A percentile compares a stretch with the other conserved stretches of the same genome.
Conservation (phyloP, 1,140 invertebrate species). For the Episyrphus balteatus region DNA sequence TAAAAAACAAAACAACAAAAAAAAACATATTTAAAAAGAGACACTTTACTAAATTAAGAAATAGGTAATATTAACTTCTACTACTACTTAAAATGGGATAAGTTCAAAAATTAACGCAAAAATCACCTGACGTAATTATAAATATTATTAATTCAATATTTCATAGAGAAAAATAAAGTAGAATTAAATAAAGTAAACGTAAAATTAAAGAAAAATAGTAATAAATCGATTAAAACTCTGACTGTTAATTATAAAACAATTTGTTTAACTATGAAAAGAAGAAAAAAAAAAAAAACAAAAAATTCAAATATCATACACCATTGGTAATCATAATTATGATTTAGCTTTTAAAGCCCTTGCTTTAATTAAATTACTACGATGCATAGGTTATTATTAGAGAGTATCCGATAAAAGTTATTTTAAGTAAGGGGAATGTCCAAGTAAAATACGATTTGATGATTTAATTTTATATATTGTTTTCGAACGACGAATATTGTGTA, state of each 20-base stretch:
- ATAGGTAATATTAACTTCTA: conserved; percentile 4
- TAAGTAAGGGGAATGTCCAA: too few species aligned
- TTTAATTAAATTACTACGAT: conserved; percentile 5
- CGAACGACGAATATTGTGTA: too few species aligned
- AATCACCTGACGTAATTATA: too few species aligned
- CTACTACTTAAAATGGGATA: neutral
- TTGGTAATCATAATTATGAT: conserved; percentile 22
- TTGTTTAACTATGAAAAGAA: conserved; percentile 15
- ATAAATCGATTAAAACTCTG: conserved; percentile 16
- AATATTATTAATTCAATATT: neutral
- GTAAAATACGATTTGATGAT: too few species aligned
- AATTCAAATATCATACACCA: conserved; percentile 12
- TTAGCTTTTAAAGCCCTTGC: conserved; percentile 21
- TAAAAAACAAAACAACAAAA: conserved; percentile 12
- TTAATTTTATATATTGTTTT: too few species aligned
- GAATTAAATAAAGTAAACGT: conserved; percentile 8
- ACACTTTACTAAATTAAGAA: conserved; percentile 4
- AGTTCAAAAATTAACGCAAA: neutral
- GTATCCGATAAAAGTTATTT: too few species aligned
- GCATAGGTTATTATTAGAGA: conserved; percentile 16
- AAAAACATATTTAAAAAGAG: conserved; percentile 6
- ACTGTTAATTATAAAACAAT: conserved; percentile 39
- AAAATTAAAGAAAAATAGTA: conserved; percentile 1
- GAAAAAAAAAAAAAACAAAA: neutral
- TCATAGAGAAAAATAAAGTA: conserved; percentile 8